Evolutionary conservation across 1,140 invertebrate genomes (phyloP).

Genomic region (Dreissena polymorpha): DNA sequence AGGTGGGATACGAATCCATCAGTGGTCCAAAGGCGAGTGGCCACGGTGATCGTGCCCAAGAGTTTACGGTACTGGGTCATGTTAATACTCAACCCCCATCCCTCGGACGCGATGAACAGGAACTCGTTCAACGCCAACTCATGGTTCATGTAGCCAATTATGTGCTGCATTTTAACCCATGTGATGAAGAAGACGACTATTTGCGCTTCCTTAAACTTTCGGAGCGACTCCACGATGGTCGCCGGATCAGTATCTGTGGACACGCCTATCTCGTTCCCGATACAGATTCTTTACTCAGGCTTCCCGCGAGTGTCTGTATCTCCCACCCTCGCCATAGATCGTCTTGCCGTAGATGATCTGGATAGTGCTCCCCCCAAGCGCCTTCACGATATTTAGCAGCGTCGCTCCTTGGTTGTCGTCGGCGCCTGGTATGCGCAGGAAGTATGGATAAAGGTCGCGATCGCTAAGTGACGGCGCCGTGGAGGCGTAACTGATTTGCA

Average conservation of each 20-base stretch:
- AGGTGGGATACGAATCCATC: slow-evolving; percentile 38
- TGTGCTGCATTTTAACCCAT: slow-evolving; percentile 21
- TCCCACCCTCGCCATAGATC: slow-evolving; percentile 39
- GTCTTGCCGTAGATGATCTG: slow-evolving; percentile 17
- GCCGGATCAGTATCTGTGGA: neutral
- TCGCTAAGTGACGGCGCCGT: slow-evolving; percentile 29
- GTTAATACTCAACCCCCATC: slow-evolving; percentile 33
- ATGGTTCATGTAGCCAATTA: slow-evolving; percentile 4
- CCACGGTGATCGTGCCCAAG: slow-evolving; percentile 21
- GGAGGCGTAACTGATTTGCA: slow-evolving; percentile 45
- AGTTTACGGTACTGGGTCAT: neutral
- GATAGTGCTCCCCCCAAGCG: slow-evolving; percentile 8
- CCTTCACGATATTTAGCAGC: slow-evolving; percentile 15
- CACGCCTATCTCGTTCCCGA: slow-evolving; percentile 12
- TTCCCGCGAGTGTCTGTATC: neutral
- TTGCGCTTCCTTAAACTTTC: slow-evolving; percentile 22
- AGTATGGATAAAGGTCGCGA: slow-evolving; percentile 19
- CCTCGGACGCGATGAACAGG: slow-evolving; percentile 43
- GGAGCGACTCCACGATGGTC: neutral
- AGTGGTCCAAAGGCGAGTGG: slow-evolving; percentile 24
- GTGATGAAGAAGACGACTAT: slow-evolving; percentile 38
- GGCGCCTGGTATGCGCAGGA: slow-evolving; percentile 26
- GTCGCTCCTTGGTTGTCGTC: slow-evolving; percentile 32
- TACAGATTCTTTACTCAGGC: slow-evolving; percentile 7
- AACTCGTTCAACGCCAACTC: slow-evolving; percentile 24